Base-by-base conservation (phyloP, 2,888 invertebrate genomes). In the Tricholauxania praeusta region DNA sequence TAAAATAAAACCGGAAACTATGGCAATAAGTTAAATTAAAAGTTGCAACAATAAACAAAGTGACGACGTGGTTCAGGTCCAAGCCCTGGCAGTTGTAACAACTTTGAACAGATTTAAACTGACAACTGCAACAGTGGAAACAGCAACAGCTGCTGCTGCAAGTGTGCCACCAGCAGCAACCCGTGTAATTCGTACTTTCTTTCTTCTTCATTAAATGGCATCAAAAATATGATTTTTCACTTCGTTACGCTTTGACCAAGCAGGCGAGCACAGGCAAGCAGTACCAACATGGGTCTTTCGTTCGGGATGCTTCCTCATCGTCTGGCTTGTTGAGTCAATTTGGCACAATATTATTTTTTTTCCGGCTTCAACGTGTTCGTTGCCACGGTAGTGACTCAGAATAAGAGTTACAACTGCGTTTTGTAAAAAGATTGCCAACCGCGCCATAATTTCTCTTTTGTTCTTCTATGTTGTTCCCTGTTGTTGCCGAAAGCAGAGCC, bases 171-270 rank as follows among this genome's bases (percentile, higher is more conserved):
- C 60, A 14, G 32, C 60, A 15, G 39, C 57, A 12, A 19, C 22
- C 19, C 3, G 22, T 17, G 12, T 15, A 12, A 14, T 17, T 17
- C 15, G 39, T 39, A 22, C 51, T 65, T 19, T 19, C 53, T 28
- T 22, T 68, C 70, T 62, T 32, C 75, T 76, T 74, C 78, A 78
- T 76, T 80, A 79, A 79, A 73, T 80, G 78, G 74, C 79, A 79
- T 79, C 77, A 79, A 79, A 80, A 81, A 81, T 82, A 76, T 78
- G 78, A 82, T 79, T 82, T 82, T 80, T 79, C 76, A 76, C 75
- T 76, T 75, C 75, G 79, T 77, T 80, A 79, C 77, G 68, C 49
- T 49, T 22, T 49, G n/a, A 39, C 60, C 17, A 22, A 39, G 39
- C 39, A 5, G 10, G 39, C 39, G 39, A 39, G 39, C 10, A 3